Percentiles rank a stretch among this genome's conserved stretches.
Evolutionary conservation across 2,113 vertebrate species (phyloP).

Genomic region (Grammomys surdaster): DNA sequence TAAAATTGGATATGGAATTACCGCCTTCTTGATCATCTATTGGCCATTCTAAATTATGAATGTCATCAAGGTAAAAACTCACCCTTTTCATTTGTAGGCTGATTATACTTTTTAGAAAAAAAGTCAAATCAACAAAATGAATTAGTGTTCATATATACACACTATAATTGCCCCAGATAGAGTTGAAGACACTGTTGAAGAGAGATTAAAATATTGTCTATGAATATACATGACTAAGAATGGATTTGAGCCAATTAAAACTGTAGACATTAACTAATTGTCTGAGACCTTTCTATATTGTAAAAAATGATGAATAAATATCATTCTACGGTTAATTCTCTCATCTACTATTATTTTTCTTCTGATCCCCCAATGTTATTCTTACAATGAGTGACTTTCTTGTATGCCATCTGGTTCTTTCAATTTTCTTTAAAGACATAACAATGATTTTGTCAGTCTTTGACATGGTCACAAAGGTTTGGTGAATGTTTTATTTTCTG

Average conservation of each 20-base stretch:
- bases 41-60: neutral
- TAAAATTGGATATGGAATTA: neutral
- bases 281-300: neutral
- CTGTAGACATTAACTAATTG: neutral
- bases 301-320: neutral
- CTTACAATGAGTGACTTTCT: neutral
- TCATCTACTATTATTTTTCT: neutral
- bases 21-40: neutral
- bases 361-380: neutral
- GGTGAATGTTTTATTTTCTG: neutral
- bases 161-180: neutral
- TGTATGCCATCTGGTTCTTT: neutral
- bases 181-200: neutral
- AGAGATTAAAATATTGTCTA: neutral
- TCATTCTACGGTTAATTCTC: neutral
- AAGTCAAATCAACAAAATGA: neutral
- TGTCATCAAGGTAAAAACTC: neutral
- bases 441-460: neutral
- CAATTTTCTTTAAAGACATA: neutral
- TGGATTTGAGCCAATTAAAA: slow-evolving; percentile 11
- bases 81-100: neutral
- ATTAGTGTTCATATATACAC: neutral
- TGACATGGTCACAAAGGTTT: neutral
- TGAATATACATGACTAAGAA: neutral
- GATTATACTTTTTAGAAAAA: neutral